A percentile compares a stretch with the other conserved stretches of the same genome.
phyloP scores from a whole-genome alignment of 2,113 vertebrate genomes.

The Phycodurus eques region DNA sequence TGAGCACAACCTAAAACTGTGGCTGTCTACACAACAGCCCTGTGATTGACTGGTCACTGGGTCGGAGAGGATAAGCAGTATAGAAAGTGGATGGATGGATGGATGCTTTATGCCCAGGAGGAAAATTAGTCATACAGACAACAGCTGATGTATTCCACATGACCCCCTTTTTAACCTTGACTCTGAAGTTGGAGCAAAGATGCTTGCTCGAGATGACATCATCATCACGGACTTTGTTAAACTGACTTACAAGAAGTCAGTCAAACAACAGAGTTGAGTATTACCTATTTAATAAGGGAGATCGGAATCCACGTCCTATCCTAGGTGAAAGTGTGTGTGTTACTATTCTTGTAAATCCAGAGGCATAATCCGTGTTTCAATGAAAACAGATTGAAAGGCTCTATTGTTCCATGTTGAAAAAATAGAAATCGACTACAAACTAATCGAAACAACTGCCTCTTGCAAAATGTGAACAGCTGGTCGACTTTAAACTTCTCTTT shows the following conservation, averaged over 20 bases:
- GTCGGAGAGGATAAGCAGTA: constrained; percentile 9
- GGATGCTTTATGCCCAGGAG: not conserved
- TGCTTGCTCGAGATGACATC: constrained; percentile 46
- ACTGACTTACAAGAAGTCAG: constrained; percentile 12
- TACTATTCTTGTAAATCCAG: not conserved
- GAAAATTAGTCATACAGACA: constrained; percentile 10
- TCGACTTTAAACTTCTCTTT: not conserved
- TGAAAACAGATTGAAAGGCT: not conserved
- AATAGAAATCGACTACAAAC: not conserved
- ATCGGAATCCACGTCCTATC: not conserved
- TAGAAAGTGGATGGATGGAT: not conserved
- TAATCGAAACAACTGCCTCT: not conserved
- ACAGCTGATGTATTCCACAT: constrained; percentile 44
- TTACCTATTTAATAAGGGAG: not conserved
- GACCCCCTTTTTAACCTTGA: constrained; percentile 57
- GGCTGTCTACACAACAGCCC: not conserved
- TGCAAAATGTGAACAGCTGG: not conserved
- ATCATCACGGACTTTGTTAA: constrained; percentile 43
- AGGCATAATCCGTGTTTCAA: not conserved
- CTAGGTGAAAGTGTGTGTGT: not conserved
- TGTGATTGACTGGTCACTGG: not conserved
- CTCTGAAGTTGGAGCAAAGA: constrained; percentile 11
- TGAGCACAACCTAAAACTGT: not conserved
- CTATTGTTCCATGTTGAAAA: not conserved
- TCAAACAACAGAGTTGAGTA: constrained; percentile 3